Percentiles rank a stretch among this genome's conserved stretches.
Evolutionary conservation across 2,888 invertebrate genomes (phyloP).

Genomic region (Notocelia uddmanniana): DNA sequence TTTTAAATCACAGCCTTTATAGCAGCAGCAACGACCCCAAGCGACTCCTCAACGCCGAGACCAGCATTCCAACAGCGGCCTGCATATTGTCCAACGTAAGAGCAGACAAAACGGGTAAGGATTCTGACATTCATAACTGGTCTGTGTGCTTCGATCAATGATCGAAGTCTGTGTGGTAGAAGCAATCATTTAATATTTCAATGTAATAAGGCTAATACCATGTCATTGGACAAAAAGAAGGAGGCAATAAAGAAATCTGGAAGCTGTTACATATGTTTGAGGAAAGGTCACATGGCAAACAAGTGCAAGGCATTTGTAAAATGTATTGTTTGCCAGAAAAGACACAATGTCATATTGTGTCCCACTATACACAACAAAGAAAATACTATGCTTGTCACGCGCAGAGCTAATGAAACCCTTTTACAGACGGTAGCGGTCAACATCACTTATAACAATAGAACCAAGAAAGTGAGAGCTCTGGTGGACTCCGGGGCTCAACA

Average conservation of each 20-base stretch:
- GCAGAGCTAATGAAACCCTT: not conserved
- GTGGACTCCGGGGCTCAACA: not conserved
- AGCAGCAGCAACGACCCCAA: not conserved
- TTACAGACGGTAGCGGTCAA: not conserved
- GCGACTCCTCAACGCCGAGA: not conserved
- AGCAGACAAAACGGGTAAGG: not conserved
- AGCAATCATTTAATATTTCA: not conserved
- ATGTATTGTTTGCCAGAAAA: not conserved
- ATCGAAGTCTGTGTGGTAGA: not conserved
- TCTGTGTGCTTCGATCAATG: no score
- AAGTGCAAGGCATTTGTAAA: conserved; percentile 1
- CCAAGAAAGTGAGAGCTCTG: not conserved
- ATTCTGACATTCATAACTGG: not conserved
- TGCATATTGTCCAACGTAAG: not conserved
- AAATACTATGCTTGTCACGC: not conserved
- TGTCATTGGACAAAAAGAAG: not conserved
- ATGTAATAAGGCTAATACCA: not conserved
- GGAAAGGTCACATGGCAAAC: not conserved
- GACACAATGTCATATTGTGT: not conserved
- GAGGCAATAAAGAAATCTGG: not conserved
- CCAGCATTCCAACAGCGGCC: not conserved
- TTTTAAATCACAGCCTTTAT: no score
- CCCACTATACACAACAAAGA: not conserved
- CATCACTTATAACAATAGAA: not conserved
- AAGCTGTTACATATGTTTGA: not conserved